phyloP scores from a whole-genome alignment of 2,888 invertebrate genomes.

The Nephrotoma guestfalica region DNA sequence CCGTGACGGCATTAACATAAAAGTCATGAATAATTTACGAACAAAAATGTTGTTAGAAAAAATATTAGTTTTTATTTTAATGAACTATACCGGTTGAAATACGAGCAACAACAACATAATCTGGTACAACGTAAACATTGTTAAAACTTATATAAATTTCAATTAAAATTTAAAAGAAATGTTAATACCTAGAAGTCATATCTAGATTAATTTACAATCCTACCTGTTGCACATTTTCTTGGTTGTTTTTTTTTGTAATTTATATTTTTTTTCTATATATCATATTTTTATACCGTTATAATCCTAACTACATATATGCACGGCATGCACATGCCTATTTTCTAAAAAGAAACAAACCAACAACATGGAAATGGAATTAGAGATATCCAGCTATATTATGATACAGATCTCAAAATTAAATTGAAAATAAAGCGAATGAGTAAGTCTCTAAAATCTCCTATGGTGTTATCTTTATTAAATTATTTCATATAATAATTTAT shows the following conservation, averaged over 20 bases:
- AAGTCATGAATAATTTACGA: not conserved
- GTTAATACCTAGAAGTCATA: not conserved
- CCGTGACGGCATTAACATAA: not conserved
- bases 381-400: not conserved
- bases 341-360: not conserved
- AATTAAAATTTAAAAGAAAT: not conserved
- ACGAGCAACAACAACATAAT: not conserved
- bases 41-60: not conserved
- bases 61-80: not conserved
- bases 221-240: not conserved
- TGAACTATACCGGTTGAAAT: not conserved
- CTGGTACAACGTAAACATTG: not conserved
- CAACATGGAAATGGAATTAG: not conserved
- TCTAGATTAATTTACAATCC: not conserved
- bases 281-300: not conserved
- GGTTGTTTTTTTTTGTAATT: not conserved
- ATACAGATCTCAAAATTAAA: not conserved
- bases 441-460: not conserved
- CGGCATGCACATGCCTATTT: not conserved
- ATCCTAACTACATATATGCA: not conserved
- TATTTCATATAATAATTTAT: not conserved
- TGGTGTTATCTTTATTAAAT: not conserved
- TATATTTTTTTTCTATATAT: not conserved
- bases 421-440: not conserved
- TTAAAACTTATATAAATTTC: not conserved